Evolutionary conservation across 2,113 vertebrate species (phyloP).

Genomic region (Seriola quinqueradiata): DNA sequence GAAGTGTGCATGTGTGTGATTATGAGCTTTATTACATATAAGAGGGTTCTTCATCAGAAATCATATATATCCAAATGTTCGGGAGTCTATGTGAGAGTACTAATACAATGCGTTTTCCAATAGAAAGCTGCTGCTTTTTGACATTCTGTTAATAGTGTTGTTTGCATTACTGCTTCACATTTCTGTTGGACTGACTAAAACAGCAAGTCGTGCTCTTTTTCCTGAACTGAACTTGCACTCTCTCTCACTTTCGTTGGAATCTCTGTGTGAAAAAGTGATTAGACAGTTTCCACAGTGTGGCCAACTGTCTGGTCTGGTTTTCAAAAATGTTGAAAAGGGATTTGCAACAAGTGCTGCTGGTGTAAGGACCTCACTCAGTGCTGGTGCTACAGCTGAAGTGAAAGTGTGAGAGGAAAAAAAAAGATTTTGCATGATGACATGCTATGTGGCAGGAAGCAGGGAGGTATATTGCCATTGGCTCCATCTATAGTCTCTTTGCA

Average conservation of each 20-base stretch:
- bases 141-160: conserved; percentile 8
- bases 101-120: not conserved
- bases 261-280: conserved; percentile 16
- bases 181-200: conserved; percentile 3
- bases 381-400: not conserved
- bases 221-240: not conserved
- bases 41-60: not conserved
- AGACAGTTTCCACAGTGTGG: not conserved
- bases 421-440: conserved; percentile 50
- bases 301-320: conserved; percentile 7
- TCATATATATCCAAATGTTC: not conserved
- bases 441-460: conserved; percentile 24
- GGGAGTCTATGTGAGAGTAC: not conserved
- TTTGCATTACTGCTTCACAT: conserved; percentile 21
- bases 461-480: conserved; percentile 45
- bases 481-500: conserved; percentile 51
- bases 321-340: not conserved
- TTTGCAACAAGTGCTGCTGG: conserved; percentile 21
- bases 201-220: not conserved
- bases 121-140: not conserved
- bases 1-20: conserved; percentile 25
- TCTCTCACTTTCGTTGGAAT: not conserved
- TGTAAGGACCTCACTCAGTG: not conserved
- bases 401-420: not conserved
- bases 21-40: conserved; percentile 42